Evolutionary conservation across 2,113 vertebrate genomes (phyloP).

Genomic region (Coptodon rendalli): DNA sequence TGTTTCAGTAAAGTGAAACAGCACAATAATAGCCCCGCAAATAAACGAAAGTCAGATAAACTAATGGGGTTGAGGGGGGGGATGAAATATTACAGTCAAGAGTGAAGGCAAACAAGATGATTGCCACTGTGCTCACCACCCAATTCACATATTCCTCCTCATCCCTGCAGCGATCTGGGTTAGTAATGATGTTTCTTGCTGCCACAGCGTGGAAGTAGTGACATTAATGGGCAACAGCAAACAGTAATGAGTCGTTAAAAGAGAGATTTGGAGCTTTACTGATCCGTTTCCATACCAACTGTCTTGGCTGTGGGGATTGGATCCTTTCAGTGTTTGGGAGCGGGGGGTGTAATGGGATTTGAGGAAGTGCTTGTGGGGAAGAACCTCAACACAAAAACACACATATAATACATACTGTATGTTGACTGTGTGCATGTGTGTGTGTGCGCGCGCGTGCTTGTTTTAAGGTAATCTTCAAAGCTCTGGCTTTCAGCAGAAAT

Average conservation of each 20-base stretch:
- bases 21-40: neutral
- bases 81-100: slow-evolving; percentile 4
- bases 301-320: slow-evolving; percentile 27
- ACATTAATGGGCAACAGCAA: slow-evolving; percentile 41
- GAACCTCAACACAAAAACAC: neutral
- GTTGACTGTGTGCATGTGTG: neutral
- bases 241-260: slow-evolving; percentile 52
- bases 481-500: slow-evolving; percentile 7
- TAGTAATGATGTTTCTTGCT: slow-evolving; percentile 1
- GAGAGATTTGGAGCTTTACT: slow-evolving; percentile 43
- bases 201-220: neutral
- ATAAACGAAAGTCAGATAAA: slow-evolving; percentile 12
- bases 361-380: slow-evolving; percentile 20
- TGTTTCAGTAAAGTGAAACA: neutral
- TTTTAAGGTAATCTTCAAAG: slow-evolving; percentile 53
- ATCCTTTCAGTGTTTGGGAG: slow-evolving; percentile 9
- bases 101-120: slow-evolving; percentile 10
- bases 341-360: slow-evolving; percentile 38
- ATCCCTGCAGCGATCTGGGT: slow-evolving; percentile 15
- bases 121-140: slow-evolving; percentile 8
- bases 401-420: neutral
- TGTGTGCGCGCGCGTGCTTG: accelerated
- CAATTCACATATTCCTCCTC: neutral
- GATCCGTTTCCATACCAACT: slow-evolving; percentile 61
- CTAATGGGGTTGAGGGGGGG: neutral